Percentiles rank a stretch among this genome's conserved stretches.
Conservation (phyloP, 2,888 invertebrate species). For the Limnephilus lunatus region DNA sequence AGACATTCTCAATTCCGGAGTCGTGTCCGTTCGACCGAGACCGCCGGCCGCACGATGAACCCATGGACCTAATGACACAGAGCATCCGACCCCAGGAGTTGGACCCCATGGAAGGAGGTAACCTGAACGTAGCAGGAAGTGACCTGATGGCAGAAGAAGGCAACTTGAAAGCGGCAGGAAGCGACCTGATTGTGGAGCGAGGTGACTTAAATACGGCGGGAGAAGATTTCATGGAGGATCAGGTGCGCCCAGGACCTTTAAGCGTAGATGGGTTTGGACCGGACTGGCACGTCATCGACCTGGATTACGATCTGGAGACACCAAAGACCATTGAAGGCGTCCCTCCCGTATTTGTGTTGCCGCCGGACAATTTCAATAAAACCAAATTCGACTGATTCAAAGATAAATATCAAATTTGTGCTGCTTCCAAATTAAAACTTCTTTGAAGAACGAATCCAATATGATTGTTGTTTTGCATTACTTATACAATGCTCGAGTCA, state of each 20-base stretch:
- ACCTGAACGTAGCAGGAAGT: background rate
- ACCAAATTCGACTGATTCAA: background rate
- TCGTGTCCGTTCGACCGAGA: slow-evolving; percentile 72
- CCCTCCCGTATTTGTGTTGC: slow-evolving; percentile 71
- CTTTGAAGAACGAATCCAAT: no score
- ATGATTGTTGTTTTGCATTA: no score
- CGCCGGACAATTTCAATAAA: slow-evolving; percentile 68
- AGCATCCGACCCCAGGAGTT: background rate
- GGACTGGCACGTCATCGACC: slow-evolving; percentile 73
- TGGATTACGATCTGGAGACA: slow-evolving; percentile 75
- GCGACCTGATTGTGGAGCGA: background rate
- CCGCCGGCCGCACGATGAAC: slow-evolving; percentile 70
- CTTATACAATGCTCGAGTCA: no score
- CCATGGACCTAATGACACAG: slow-evolving; percentile 51
- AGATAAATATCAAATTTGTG: background rate
- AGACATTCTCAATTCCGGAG: slow-evolving; percentile 75
- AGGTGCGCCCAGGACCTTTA: background rate
- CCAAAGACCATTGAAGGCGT: slow-evolving; percentile 75
- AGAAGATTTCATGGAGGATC: background rate
- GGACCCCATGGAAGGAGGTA: background rate
- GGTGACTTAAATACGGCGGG: background rate
- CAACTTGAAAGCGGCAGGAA: background rate
- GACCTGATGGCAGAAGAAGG: background rate
- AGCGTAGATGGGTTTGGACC: background rate
- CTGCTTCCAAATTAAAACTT: background rate